Evolutionary conservation across 1,140 invertebrate species (phyloP), one percentile per base, ranked within the genome.

Genomic region (Oreohelix idahoensis): DNA sequence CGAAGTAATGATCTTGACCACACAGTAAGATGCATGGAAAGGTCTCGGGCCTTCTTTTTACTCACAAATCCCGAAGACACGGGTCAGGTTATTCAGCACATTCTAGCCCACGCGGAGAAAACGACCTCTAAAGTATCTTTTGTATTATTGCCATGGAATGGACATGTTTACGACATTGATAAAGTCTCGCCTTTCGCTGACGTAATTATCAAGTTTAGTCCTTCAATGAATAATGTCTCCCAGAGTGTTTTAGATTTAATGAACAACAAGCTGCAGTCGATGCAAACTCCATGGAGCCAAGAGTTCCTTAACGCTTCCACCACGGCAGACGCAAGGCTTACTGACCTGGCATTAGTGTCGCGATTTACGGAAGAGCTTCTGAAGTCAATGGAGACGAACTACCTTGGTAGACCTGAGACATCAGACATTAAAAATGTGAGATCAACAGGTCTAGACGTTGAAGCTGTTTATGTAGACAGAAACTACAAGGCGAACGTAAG

Each of bases 121-220:
- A 70, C 39, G 2, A n/a, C 32, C 13, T 13, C 20, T 70, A 58
- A 70, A 42, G 39, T 76, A 11, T 49, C 79, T 20, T 32, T 83
- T 23, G 17, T 83, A 26, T 74, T 83, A 13, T 74, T 74, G 26
- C 81, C 81, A 0, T 85, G 80, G 84, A 85, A 85, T 29, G 49
- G 45, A 20, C 13, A 58, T 58, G 8, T 35, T 10, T 32, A 32
- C 20, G 63, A 66, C 32, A 35, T 66, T 2, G 29, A 66, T 10
- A 17, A 32, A 8, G 11, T 66, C 10, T 66, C 11, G 29, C 1
- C 29, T 35, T 66, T 13, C 29, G 11, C 32, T 32, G 63, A 66
- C 32, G 17, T 66, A 8, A 66, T 32, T 32, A 66, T 66, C 63
- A 32, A 66, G 17, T 66, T 66, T 66, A 66, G n/a, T 32, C n/a